Conservation (phyloP, 2,797 vertebrate genomes). For the Melanotaenia maccullochi region DNA sequence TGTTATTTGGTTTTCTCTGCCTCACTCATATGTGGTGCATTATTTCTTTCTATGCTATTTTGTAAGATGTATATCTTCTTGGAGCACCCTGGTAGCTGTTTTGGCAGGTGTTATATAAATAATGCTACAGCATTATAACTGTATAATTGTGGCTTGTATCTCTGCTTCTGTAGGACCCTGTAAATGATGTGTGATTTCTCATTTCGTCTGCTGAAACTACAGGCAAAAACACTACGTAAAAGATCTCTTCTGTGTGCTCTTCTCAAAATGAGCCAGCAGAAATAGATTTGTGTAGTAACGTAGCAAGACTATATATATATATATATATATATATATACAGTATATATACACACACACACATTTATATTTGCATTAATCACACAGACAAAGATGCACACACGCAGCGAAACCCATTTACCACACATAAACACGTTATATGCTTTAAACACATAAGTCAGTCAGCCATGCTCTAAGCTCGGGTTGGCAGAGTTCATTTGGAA, state of each 20-base stretch:
- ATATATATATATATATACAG: constrained; percentile 16
- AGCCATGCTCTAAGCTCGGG: constrained; percentile 59
- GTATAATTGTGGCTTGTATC: not conserved
- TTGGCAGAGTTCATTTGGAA: constrained; percentile 78
- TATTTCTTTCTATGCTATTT: not conserved
- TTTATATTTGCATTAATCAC: too few relatives aligned
- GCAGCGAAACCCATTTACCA: constrained; percentile 6
- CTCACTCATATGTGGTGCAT: too few relatives aligned
- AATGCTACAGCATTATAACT: not conserved
- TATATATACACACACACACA: constrained; percentile 2
- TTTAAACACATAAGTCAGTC: constrained; percentile 55
- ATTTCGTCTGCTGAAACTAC: constrained; percentile 16
- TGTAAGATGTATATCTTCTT: not conserved
- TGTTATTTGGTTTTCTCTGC: too few relatives aligned
- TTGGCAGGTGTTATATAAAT: not conserved
- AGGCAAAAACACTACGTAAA: constrained; percentile 29
- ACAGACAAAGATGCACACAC: not conserved
- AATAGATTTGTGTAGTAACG: constrained; percentile 5
- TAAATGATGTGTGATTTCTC: constrained; percentile 31
- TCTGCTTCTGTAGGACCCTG: not conserved
- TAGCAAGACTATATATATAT: constrained; percentile 10
- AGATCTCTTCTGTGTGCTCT: not conserved
- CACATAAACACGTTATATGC: constrained; percentile 46
- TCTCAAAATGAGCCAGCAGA: constrained; percentile 25
- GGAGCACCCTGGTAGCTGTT: not conserved